Base-by-base conservation (phyloP, 2,797 vertebrate genomes). In the Buphagus erythrorhynchus region DNA sequence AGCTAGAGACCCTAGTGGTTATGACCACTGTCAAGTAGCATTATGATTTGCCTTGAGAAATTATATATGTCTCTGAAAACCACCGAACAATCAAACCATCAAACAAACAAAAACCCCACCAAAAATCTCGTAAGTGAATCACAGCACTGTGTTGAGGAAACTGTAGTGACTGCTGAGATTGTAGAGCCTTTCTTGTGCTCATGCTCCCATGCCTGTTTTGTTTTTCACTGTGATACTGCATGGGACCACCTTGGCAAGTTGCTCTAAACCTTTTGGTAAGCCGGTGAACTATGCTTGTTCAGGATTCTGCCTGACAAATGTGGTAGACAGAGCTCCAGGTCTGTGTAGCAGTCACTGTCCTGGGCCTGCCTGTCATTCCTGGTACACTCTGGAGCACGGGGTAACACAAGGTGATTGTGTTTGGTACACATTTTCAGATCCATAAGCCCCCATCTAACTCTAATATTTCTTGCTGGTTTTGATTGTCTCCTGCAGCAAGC, bases 401-500 rank as follows among this genome's bases (percentile, higher is more conserved):
- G 6, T 80, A 35, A 29, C 62, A 29, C 20, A 20, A 25, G 15
- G n/a, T 73, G 5, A 35, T 51, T 54, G 48, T 80, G 17, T 40
- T 68, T 54, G 55, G 5, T 3, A 1, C 3, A 0, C 4, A 2
- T 36, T 89, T 65, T 52, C 25, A 51, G 16, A n/a, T 52, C 40
- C 66, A 5, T 63, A 43, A 83, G 75, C n/a, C 24, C 13, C 3
- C 5, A 18, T 10, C 7, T 84, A 68, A 84, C 35, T 26, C 16
- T 19, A 11, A 3, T 54, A 19, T 66, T 90, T 62, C 54, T 69
- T 75, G 38, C 61, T 93, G 85, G 11, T 72, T 95, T 91, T 71
- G 35, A 19, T 90, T 90, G 52, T 96, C 57, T 94, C 9, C 84
- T 96, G 45, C 95, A 99, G 99, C 99, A 99, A 98, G 99, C 99